These are phyloP conservation scores for Rugalucina vietnamica DNA, from an alignment of 2,888 invertebrate genomes.

Conservation along the genomic window DNA sequence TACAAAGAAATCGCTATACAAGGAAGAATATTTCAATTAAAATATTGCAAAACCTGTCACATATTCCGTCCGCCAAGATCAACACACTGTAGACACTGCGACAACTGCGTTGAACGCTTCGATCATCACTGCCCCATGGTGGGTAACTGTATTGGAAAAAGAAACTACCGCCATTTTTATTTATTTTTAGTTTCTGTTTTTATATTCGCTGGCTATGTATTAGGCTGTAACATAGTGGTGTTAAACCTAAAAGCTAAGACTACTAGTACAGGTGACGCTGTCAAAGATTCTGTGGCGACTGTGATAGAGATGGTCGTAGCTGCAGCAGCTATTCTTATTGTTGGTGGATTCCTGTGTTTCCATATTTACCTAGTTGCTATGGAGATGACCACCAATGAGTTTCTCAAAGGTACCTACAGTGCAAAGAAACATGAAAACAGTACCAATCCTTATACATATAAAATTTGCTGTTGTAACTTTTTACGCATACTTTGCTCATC, in stretches of 20 bases:
- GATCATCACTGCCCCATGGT: background rate
- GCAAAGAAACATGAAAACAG: background rate
- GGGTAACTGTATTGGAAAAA: background rate
- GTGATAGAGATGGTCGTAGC: background rate
- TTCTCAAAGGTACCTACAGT: background rate
- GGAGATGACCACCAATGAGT: conserved; percentile 7
- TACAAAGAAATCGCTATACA: background rate
- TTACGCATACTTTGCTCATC: background rate
- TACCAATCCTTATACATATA: background rate
- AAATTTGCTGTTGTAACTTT: background rate
- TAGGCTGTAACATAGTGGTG: background rate
- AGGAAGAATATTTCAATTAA: background rate
- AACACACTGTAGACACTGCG: background rate
- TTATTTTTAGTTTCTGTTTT: background rate
- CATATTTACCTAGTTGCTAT: conserved; percentile 1
- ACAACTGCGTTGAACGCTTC: background rate
- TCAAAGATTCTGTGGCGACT: background rate
- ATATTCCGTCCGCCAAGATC: background rate
- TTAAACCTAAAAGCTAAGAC: background rate
- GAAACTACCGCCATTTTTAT: background rate
- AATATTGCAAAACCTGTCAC: background rate
- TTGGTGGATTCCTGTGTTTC: background rate
- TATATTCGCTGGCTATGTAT: background rate
- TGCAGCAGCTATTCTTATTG: background rate
- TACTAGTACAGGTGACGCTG: background rate